These are phyloP conservation scores for Thomomys bottae DNA, from an alignment of 2,113 vertebrate genomes.

Conservation along the genomic window DNA sequence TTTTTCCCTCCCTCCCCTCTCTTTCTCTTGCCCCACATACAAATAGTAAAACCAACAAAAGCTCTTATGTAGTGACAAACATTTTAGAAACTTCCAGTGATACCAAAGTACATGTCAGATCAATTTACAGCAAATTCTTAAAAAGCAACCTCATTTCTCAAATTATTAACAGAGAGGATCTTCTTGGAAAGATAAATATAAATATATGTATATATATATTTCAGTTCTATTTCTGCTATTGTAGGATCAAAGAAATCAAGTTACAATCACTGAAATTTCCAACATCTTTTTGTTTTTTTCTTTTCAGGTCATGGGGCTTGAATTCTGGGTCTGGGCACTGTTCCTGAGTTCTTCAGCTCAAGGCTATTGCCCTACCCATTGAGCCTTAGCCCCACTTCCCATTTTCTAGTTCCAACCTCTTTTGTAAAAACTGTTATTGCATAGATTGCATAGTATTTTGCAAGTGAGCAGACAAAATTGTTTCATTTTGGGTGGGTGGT, in stretches of 20 bases:
- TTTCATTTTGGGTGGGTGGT: constrained; percentile 20
- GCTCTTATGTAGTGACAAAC: not conserved
- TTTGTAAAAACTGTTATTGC: too few species aligned
- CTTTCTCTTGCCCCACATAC: too few species aligned
- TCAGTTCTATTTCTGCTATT: not conserved
- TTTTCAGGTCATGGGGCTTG: not conserved
- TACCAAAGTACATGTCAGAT: not conserved
- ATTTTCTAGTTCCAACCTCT: too few species aligned
- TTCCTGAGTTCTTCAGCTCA: too few species aligned
- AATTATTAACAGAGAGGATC: not conserved
- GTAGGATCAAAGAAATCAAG: not conserved
- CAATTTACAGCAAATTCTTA: not conserved
- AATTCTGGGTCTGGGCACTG: too few species aligned
- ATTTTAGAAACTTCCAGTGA: not conserved
- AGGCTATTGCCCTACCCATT: too few species aligned
- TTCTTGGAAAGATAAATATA: not conserved
- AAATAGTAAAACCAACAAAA: too few species aligned
- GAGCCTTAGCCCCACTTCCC: too few species aligned
- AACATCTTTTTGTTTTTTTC: not conserved
- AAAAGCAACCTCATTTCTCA: not conserved
- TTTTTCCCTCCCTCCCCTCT: too few species aligned
- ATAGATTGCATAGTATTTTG: not conserved
- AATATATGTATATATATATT: not conserved
- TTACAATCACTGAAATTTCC: not conserved
- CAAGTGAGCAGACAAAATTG: not conserved